These are phyloP conservation scores for Euphydryas editha DNA, from an alignment of 2,888 invertebrate genomes.

Conservation along the genomic window DNA sequence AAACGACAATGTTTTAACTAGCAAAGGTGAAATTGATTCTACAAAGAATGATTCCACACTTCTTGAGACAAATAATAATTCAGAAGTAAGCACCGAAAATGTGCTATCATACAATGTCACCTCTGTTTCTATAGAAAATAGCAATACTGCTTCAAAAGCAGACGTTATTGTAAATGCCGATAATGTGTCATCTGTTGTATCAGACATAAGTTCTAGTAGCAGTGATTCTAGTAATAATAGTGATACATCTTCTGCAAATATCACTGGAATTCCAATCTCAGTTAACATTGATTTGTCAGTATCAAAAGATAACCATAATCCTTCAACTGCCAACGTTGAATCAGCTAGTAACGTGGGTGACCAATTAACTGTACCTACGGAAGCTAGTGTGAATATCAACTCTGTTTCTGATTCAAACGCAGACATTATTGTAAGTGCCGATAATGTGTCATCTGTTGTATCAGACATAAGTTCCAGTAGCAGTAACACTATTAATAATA, in stretches of 20 bases:
- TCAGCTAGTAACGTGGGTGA: too few species aligned
- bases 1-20: background rate
- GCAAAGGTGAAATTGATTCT: background rate
- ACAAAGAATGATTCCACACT: background rate
- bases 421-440: too few species aligned
- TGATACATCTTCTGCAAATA: background rate
- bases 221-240: background rate
- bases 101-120: background rate
- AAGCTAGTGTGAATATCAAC: too few species aligned
- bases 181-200: background rate
- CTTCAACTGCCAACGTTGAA: too few species aligned
- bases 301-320: too few species aligned
- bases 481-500: background rate
- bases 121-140: background rate
- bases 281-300: too few species aligned
- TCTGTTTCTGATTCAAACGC: too few species aligned
- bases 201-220: background rate
- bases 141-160: background rate
- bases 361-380: too few species aligned
- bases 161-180: too few species aligned
- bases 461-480: too few species aligned
- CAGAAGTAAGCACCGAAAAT: background rate
- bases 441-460: too few species aligned
- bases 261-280: too few species aligned
- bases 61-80: background rate